Evolutionary conservation across 2,113 vertebrate species (phyloP), one percentile per base, ranked within the genome.

Genomic region (Chamaetylas fuelleborni): DNA sequence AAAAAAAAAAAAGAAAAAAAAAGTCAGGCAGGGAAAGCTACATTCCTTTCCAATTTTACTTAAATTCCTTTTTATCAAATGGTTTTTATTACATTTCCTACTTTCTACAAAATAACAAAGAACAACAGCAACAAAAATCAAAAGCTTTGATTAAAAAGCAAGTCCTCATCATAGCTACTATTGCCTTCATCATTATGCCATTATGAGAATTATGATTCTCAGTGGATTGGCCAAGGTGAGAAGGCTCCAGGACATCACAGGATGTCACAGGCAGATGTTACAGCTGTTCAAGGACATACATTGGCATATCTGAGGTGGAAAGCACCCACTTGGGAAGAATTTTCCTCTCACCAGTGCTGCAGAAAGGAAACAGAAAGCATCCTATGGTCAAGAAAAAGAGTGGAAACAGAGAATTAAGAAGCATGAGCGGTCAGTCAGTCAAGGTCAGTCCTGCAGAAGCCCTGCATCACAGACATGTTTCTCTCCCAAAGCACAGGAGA

Each of bases 401-500:
- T 25, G 45, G 40, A 60, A 70, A 66, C 4, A 29, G 56, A 29
- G 56, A 48, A n/a, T 31, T 12, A 19, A 36, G 26, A 65, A 33
- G 26, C 51, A 31, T 5, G 34, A 48, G 26, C 3, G 2, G 53
- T 25, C 5, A 5, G 67, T 22, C 25, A 73, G 42, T 16, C 17
- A 8, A 36, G 72, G 23, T 70, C 56, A 58, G 57, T 22, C 62
- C 34, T 64, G 28, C 23, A 36, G 64, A 48, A 23, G 16, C 29
- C n/a, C 48, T 14, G 26, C 20, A 6, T 13, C 1, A 1, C 33
- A 31, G 64, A 26, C 1, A 0, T 54, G 48, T 53, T 60, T 48
- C 70, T 66, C 24, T 36, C 57, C 24, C 28, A 11, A 15, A 19
- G 23, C 3, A 8, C 17, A 24, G 51, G 50, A 71, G 34, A 23